These are phyloP conservation scores for Lamellibrachia columna DNA, from an alignment of 2,888 invertebrate genomes.

Conservation along the genomic window DNA sequence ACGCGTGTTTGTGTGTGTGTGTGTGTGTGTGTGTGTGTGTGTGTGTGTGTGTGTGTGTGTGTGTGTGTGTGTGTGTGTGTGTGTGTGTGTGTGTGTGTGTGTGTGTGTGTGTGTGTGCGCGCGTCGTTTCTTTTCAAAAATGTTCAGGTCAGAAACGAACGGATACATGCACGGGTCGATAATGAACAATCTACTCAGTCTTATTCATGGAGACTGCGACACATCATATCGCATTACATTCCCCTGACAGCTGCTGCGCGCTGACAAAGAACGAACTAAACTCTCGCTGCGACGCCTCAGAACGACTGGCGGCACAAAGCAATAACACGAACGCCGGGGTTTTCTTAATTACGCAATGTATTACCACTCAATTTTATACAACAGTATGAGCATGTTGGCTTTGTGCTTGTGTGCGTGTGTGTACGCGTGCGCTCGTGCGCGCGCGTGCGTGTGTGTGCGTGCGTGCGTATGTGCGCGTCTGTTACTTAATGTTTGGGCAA, in stretches of 20 bases:
- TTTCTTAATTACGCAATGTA: not conserved
- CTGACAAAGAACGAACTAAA: too few relatives aligned
- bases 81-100: too few relatives aligned
- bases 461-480: too few relatives aligned
- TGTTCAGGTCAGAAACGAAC: not conserved
- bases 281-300: too few relatives aligned
- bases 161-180: not conserved
- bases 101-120: too few relatives aligned
- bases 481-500: too few relatives aligned
- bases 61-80: not conserved
- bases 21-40: not conserved
- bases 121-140: not conserved
- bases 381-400: too few relatives aligned
- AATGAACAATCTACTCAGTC: not conserved
- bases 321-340: not conserved
- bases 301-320: not conserved
- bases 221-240: not conserved
- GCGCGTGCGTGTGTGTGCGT: too few relatives aligned
- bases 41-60: not conserved
- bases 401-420: too few relatives aligned
- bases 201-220: not conserved
- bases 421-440: too few relatives aligned
- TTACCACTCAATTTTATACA: too few relatives aligned
- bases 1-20: not conserved
- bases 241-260: not conserved